Evolutionary conservation across 2,113 vertebrate species (phyloP).

Genomic region (Corythaeola cristata): DNA sequence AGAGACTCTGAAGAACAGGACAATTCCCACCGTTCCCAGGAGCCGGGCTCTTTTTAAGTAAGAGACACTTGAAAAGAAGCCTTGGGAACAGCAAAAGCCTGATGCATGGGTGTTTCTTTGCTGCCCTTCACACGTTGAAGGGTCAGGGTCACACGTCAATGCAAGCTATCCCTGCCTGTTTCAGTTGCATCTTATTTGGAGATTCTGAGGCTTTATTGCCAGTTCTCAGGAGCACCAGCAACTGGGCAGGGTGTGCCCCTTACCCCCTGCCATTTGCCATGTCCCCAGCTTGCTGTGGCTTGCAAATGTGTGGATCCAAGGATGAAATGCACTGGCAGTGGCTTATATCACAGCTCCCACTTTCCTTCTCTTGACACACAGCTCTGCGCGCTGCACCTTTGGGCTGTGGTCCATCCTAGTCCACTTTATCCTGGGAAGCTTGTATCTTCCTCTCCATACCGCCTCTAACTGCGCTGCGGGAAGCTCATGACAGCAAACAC

Average conservation of each 20-base stretch:
- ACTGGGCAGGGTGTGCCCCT: not conserved
- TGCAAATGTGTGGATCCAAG: not conserved
- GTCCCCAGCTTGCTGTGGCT: not conserved
- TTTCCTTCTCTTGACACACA: not conserved
- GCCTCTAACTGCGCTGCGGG: not conserved
- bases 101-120: not conserved
- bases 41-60: not conserved
- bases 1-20: not conserved
- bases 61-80: conserved; percentile 3
- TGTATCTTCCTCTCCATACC: not conserved
- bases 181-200: not conserved
- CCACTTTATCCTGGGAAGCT: not conserved
- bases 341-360: not conserved
- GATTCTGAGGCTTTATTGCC: not conserved
- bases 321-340: not conserved
- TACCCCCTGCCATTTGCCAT: not conserved
- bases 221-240: not conserved
- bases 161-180: not conserved
- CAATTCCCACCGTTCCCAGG: conserved; percentile 1
- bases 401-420: not conserved
- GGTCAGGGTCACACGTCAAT: not conserved
- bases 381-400: not conserved
- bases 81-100: not conserved
- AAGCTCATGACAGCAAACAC: not conserved
- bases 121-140: not conserved